Evolutionary conservation across 2,888 invertebrate genomes (phyloP).

Genomic region (Bellardia pandia): DNA sequence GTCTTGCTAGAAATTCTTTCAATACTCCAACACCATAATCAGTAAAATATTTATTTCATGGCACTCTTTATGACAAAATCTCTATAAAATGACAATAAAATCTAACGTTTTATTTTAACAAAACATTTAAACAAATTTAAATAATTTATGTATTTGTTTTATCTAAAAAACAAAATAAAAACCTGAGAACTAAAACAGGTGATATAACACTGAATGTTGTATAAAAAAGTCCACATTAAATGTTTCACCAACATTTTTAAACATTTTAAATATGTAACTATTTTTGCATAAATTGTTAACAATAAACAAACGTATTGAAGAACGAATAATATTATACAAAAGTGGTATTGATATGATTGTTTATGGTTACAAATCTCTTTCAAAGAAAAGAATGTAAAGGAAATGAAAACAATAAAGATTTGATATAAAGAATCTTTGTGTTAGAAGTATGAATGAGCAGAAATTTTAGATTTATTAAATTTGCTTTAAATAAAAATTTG

Average conservation of each 20-base stretch:
- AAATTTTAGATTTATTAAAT: no score
- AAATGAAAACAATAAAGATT: no score
- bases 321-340: no score
- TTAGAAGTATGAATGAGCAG: no score
- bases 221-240: constrained; percentile 7
- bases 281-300: background rate
- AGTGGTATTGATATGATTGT: no score
- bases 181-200: constrained; percentile 32
- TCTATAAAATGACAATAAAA: background rate
- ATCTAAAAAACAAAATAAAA: background rate
- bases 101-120: background rate
- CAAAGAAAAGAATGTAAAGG: no score
- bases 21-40: background rate
- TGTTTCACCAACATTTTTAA: background rate
- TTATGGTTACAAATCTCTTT: no score
- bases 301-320: background rate
- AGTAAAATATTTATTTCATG: background rate
- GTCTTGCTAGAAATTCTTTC: background rate
- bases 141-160: constrained; percentile 3
- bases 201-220: background rate
- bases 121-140: background rate
- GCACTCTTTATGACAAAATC: no score
- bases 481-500: no score
- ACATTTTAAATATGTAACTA: constrained; percentile 6
- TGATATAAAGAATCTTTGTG: no score